Base-by-base conservation (phyloP, 2,888 invertebrate genomes). In the Yponomeuta malinellus region DNA sequence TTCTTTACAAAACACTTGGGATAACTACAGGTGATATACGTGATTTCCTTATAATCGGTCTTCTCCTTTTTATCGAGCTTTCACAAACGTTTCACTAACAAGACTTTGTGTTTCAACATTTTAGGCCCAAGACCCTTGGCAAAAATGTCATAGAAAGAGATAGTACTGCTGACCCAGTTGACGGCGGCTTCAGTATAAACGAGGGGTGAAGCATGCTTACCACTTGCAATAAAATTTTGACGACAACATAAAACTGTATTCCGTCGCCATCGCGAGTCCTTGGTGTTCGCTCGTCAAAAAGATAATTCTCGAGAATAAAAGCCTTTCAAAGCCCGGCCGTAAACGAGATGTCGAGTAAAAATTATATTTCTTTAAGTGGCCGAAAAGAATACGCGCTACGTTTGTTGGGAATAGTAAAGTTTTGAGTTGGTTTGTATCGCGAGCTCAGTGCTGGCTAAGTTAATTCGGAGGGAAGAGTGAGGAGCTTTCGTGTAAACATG, bases 341-440 rank as follows among this genome's bases (percentile, higher is more conserved):
- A 82, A 83, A 81, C 77, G 75, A 75, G 79, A 79, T 79, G 81
- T 80, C 78, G 77, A 76, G 74, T 74, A 74, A 72, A 75, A 76
- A 78, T 37, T 73, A 43, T 67, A 67, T 64, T 64, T 64, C 23
- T 64, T 8, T 31, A 29, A 31, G 64, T 64, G 64, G 64, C 12
- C 12, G 52, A 52, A 52, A 52, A 52, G 1, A 52, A 52, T 10
- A 12, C 10, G 12, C 52, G 52, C 52, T 3, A 52, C 12, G 37
- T 52, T 52, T 52, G 12, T 52, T 12, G 52, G 10, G 10, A 12
- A 52, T 52, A 10, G 10, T 12, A 12, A 2, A 52, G 52, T 52
- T 52, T 52, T 10, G 37, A 37, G 37, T 37, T 37, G 37, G 37
- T 37, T 37, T 37, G 37, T 37, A 37, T 37, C 37, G 2, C 37